Base-by-base conservation (phyloP, 2,888 invertebrate species). In the Amphiduros pacificus region DNA sequence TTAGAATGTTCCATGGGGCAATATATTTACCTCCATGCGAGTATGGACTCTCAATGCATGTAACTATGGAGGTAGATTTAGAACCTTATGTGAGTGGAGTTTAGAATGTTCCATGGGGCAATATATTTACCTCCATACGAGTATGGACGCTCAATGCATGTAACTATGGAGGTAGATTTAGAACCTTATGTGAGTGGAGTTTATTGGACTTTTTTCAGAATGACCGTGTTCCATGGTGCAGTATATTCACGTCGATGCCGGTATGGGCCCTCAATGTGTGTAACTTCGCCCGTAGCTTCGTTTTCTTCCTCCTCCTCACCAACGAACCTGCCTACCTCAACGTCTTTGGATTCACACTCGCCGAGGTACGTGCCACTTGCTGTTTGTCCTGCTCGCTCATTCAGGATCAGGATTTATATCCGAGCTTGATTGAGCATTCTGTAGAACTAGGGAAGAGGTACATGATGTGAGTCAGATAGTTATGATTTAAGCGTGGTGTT, bases 311-410 rank as follows among this genome's bases (percentile, higher is more conserved):
- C 36, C 73, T 80, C 66, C 67, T 81, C 44, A 80, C 80, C 49
- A 80, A 81, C 60, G 77, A 79, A 61, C 79, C 81, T 0, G 70
- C 74, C 29, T 81, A 77, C 69, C 69, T 81, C 22, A 77, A 75
- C 54, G 70, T 73, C 41, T 81, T 80, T 64, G 73, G 73, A 22
- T 80, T 75, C 67, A 72, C 65, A n/a, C 67, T 81, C 27, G 77
- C 76, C 2, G 73, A 77, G 73, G 81, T 80, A 65, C 55, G 67
- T 62, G 41, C 5, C 17, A 24, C 9, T 36, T 9, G 36, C 36
- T n/a, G n/a, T n/a, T n/a, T n/a, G n/a, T n/a, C n/a, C n/a, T n/a
- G n/a, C n/a, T n/a, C n/a, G n/a, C n/a, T n/a, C n/a, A n/a, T n/a
- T n/a, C n/a, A n/a, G n/a, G n/a, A n/a, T n/a, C n/a, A n/a, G n/a